Evolutionary conservation across 2,113 vertebrate species (phyloP).

Genomic region (Mionectes macconnelli): DNA sequence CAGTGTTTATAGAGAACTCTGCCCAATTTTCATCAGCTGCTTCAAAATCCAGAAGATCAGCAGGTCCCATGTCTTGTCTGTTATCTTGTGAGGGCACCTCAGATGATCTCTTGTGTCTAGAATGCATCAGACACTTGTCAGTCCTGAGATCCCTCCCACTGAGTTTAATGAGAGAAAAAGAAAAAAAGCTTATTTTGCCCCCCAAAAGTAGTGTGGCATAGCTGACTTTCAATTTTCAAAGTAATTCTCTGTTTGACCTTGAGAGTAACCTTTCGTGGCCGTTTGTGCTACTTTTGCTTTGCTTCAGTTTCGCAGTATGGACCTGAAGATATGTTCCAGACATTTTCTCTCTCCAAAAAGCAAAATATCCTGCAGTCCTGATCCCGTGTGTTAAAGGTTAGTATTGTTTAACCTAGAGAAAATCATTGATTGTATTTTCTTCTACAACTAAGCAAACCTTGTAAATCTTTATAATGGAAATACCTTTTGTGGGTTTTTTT

Average conservation of each 20-base stretch:
- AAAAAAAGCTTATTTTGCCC: not conserved
- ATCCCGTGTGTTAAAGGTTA: not conserved
- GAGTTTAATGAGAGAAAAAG: not conserved
- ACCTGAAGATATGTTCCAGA: not conserved
- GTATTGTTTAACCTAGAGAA: not conserved
- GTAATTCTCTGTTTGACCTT: not conserved
- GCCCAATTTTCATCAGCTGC: not conserved
- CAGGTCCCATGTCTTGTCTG: not conserved
- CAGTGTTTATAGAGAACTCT: not conserved
- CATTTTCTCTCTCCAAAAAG: not conserved
- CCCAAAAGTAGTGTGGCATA: not conserved
- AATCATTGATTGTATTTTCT: not conserved
- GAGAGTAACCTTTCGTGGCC: not conserved
- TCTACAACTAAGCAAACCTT: not conserved
- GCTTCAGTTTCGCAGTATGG: not conserved
- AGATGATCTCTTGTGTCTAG: not conserved
- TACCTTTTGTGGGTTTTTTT: rapidly evolving
- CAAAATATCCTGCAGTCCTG: not conserved
- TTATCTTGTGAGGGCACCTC: not conserved
- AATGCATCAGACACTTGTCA: not conserved
- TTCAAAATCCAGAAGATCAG: not conserved
- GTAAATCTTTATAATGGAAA: not conserved
- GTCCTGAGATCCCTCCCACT: not conserved
- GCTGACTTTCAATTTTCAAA: not conserved
- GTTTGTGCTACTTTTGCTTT: not conserved